These are phyloP conservation scores for Cheiracanthium punctorium DNA, from an alignment of 2,888 invertebrate genomes.

Conservation along the genomic window DNA sequence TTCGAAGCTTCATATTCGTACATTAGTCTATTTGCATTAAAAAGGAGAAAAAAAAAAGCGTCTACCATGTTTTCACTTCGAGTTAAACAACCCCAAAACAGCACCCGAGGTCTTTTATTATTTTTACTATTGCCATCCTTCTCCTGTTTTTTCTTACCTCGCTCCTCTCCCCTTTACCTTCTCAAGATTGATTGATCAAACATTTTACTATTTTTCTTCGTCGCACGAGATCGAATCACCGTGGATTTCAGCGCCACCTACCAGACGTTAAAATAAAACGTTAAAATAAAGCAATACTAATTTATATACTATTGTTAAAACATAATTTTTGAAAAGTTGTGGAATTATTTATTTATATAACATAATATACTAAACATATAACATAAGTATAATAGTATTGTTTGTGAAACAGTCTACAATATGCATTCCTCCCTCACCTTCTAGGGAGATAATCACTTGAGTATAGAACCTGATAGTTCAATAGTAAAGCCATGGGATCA, in stretches of 20 bases:
- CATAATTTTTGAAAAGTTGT: too few species aligned
- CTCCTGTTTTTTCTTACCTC: not conserved
- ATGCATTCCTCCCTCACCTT: too few species aligned
- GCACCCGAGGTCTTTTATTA: constrained; percentile 28
- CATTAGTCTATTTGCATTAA: not conserved
- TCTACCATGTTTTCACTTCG: not conserved
- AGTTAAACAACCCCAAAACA: not conserved
- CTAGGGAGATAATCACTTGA: too few species aligned
- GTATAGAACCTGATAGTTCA: too few species aligned
- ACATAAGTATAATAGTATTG: too few species aligned
- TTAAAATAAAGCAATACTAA: too few species aligned
- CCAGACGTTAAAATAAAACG: too few species aligned
- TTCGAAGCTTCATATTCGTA: not conserved
- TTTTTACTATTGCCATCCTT: not conserved
- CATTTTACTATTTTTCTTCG: not conserved
- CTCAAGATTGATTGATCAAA: not conserved
- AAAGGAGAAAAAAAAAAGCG: not conserved
- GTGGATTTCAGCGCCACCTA: constrained; percentile 48
- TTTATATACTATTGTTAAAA: too few species aligned
- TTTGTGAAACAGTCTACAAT: too few species aligned
- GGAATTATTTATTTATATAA: too few species aligned
- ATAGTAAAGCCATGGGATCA: too few species aligned
- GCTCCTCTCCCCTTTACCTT: not conserved
- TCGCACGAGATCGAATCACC: not conserved
- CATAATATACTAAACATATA: too few species aligned